phyloP scores from a whole-genome alignment of 2,888 invertebrate genomes.

The Drosophila multiciliata region DNA sequence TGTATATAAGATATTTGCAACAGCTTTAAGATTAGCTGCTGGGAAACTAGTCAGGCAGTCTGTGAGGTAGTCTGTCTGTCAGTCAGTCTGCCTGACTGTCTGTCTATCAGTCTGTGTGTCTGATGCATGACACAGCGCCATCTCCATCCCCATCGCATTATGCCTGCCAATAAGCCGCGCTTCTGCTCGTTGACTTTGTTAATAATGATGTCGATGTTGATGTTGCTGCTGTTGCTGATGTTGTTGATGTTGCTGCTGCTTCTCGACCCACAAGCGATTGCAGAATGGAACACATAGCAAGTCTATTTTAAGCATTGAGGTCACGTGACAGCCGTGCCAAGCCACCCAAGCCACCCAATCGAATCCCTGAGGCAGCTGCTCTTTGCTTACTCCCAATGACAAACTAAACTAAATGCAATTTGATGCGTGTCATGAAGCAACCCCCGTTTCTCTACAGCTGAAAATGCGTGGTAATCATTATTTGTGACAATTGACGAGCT shows the following conservation, averaged over 20 bases:
- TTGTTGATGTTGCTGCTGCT: constrained; percentile 26
- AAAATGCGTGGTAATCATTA: constrained; percentile 79
- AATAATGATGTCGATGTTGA: constrained; percentile 68
- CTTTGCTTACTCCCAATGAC: constrained; percentile 52
- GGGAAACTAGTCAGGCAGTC: background rate
- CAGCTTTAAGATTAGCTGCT: constrained; percentile 43
- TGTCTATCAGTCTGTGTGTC: background rate
- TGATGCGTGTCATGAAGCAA: constrained; percentile 72
- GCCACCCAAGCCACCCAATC: background rate
- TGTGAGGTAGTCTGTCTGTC: background rate
- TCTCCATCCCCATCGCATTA: constrained; percentile 60
- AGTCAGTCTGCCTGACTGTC: background rate
- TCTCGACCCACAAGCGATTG: constrained; percentile 8
- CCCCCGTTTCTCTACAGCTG: constrained; percentile 12
- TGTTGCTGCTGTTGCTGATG: constrained; percentile 49
- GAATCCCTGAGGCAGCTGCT: constrained; percentile 9
- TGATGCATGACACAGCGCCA: constrained; percentile 57
- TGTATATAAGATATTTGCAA: constrained; percentile 18
- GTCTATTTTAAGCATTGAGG: constrained; percentile 65
- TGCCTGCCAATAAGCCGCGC: constrained; percentile 60
- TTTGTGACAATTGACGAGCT: constrained; percentile 74
- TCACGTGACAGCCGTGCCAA: constrained; percentile 63
- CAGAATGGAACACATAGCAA: constrained; percentile 2
- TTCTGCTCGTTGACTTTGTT: constrained; percentile 69
- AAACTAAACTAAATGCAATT: constrained; percentile 78